phyloP scores from a whole-genome alignment of 2,797 vertebrate species.

The Decapterus maruadsi region DNA sequence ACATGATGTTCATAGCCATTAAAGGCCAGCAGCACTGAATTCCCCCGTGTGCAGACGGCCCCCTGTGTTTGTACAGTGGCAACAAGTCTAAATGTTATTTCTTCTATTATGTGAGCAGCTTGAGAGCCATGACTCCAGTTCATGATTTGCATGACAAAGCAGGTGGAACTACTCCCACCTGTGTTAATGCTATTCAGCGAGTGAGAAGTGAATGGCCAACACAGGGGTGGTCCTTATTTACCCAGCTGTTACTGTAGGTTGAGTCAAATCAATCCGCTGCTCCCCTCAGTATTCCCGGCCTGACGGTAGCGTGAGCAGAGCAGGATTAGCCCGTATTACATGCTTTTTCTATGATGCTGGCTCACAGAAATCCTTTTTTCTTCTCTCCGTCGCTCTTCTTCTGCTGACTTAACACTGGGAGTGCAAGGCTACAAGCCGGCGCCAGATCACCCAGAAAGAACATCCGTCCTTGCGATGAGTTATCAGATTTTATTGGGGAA shows the following conservation, averaged over 20 bases:
- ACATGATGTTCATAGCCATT: conserved; percentile 3
- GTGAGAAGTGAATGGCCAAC: conserved; percentile 36
- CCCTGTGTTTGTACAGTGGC: not conserved
- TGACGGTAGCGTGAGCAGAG: conserved; percentile 48
- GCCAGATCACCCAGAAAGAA: conserved; percentile 23
- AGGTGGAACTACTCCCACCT: conserved; percentile 44
- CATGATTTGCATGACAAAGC: conserved; percentile 50
- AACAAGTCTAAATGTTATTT: conserved; percentile 18
- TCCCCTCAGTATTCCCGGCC: conserved; percentile 33
- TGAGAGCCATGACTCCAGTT: conserved; percentile 21
- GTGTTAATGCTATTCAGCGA: conserved; percentile 46
- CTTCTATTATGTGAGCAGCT: conserved; percentile 8
- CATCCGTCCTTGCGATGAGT: conserved; percentile 57
- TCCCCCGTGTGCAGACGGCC: not conserved
- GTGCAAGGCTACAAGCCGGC: conserved; percentile 36
- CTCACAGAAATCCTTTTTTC: conserved; percentile 58
- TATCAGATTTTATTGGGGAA: conserved; percentile 43
- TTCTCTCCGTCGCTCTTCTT: conserved; percentile 39
- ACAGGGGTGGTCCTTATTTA: conserved; percentile 49
- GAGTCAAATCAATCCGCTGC: conserved; percentile 37
- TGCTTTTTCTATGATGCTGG: conserved; percentile 58
- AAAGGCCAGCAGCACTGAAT: not conserved
- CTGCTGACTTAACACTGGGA: conserved; percentile 51
- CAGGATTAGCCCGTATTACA: conserved; percentile 74
- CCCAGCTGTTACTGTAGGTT: conserved; percentile 59